Evolutionary conservation across 2,888 invertebrate genomes (phyloP).

Genomic region (Carabus problematicus): DNA sequence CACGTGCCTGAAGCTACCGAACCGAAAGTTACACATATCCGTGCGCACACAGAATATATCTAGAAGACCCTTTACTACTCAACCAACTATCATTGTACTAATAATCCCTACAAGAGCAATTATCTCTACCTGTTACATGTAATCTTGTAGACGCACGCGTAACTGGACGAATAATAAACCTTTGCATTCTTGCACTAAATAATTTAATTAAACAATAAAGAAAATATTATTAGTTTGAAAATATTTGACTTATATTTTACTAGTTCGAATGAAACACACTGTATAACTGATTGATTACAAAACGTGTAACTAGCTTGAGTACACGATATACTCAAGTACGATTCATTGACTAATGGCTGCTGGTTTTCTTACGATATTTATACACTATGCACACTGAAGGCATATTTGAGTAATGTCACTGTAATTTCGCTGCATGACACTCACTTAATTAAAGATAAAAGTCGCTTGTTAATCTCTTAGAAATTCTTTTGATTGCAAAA

Average conservation of each 20-base stretch:
- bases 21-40: not conserved
- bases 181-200: not conserved
- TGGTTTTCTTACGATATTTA: constrained; percentile 36
- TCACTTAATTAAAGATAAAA: constrained; percentile 34
- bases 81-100: constrained; percentile 17
- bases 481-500: too few species aligned
- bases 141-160: constrained; percentile 28
- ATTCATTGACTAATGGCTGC: constrained; percentile 28
- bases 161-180: not conserved
- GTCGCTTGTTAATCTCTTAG: constrained; percentile 30
- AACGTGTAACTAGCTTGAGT: constrained; percentile 6
- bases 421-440: constrained; percentile 31
- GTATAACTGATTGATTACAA: not conserved
- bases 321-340: constrained; percentile 22
- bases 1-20: constrained; percentile 32
- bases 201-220: too few species aligned
- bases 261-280: not conserved
- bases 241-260: not conserved
- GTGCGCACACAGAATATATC: not conserved
- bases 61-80: constrained; percentile 18
- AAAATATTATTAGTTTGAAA: not conserved
- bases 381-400: constrained; percentile 27
- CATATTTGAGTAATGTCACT: constrained; percentile 33
- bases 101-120: constrained; percentile 32
- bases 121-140: constrained; percentile 35